These are phyloP conservation scores for Andrena bucephala DNA, from an alignment of 2,888 invertebrate species.

Conservation along the genomic window DNA sequence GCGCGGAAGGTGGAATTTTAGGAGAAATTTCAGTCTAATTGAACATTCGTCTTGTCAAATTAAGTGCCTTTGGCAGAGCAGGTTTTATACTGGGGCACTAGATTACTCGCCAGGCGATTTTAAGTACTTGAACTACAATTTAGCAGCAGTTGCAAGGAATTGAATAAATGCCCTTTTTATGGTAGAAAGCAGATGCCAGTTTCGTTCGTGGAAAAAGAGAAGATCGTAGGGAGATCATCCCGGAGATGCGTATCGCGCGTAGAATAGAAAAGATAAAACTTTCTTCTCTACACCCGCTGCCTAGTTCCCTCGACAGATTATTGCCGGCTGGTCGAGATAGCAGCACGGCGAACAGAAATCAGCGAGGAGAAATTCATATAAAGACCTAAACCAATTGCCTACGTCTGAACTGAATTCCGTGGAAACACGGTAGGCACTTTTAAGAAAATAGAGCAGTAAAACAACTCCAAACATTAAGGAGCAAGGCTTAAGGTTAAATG, in stretches of 20 bases:
- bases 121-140: too few species aligned
- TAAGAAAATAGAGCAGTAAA: neutral
- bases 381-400: slow-evolving; percentile 17
- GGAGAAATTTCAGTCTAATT: too few species aligned
- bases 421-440: neutral
- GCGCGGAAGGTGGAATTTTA: too few species aligned
- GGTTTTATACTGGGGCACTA: too few species aligned
- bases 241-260: slow-evolving; percentile 42
- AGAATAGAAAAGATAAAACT: slow-evolving; percentile 54
- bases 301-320: slow-evolving; percentile 41
- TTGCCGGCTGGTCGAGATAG: slow-evolving; percentile 41
- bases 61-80: too few species aligned
- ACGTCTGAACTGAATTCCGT: neutral
- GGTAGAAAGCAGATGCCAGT: slow-evolving; percentile 29
- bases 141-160: too few species aligned
- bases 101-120: too few species aligned
- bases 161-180: slow-evolving; percentile 22
- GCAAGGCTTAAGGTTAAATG: too few species aligned
- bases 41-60: too few species aligned
- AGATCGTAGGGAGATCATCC: neutral
- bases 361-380: slow-evolving; percentile 30
- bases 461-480: neutral
- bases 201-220: neutral
- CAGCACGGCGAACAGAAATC: slow-evolving; percentile 25
- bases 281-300: slow-evolving; percentile 51